Evolutionary conservation across 2,113 vertebrate species (phyloP).

Genomic region (Irena cyanogastra): DNA sequence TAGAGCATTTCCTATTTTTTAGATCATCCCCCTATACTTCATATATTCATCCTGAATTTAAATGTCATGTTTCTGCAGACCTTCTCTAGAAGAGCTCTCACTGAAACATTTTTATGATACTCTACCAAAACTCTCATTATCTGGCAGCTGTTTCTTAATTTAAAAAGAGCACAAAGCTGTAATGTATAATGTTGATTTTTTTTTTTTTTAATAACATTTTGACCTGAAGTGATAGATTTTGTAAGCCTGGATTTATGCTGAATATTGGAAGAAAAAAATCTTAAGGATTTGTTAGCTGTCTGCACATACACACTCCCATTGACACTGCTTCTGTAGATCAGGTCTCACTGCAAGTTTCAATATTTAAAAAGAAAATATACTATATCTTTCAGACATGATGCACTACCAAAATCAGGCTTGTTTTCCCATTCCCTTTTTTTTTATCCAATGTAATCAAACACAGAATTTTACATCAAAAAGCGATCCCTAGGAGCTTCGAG

Average conservation of each 20-base stretch:
- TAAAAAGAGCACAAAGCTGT: not conserved
- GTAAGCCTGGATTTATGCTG: not conserved
- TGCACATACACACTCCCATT: not conserved
- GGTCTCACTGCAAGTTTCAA: not conserved
- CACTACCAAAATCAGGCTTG: not conserved
- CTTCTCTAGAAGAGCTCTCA: not conserved
- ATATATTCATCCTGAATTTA: not conserved
- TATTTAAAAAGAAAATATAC: not conserved
- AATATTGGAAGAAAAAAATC: not conserved
- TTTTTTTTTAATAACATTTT: not conserved
- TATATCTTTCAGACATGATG: not conserved
- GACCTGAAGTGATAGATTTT: not conserved
- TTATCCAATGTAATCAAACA: not conserved
- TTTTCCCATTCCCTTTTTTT: not conserved
- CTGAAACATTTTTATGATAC: not conserved
- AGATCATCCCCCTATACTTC: not conserved
- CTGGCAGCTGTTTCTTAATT: not conserved
- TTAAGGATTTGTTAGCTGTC: not conserved
- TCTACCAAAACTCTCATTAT: not conserved
- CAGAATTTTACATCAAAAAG: not conserved
- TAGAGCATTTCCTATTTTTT: not conserved
- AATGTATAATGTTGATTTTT: not conserved
- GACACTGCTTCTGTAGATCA: not conserved
- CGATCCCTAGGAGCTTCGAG: not conserved
- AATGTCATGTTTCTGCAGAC: not conserved